Conservation (phyloP, 2,113 vertebrate genomes). For the Machaerirhynchus nigripectus region DNA sequence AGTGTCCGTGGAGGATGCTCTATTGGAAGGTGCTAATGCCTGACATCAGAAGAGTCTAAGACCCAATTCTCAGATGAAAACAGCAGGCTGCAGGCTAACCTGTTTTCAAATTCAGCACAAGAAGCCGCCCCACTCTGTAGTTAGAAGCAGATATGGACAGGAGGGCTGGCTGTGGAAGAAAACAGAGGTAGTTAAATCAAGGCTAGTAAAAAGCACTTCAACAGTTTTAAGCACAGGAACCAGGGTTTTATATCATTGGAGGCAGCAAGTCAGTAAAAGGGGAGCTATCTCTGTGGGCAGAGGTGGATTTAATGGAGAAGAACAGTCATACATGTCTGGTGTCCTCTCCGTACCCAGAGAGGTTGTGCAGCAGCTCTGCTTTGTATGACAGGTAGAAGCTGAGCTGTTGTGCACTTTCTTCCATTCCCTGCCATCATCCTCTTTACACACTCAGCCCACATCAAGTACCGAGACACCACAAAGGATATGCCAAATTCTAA, state of each 20-base stretch:
- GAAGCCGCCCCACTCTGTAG: neutral
- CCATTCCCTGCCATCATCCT: neutral
- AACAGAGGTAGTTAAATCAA: neutral
- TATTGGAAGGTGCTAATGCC: neutral
- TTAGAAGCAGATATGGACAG: neutral
- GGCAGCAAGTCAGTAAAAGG: neutral
- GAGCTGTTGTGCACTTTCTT: neutral
- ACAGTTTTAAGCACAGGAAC: neutral
- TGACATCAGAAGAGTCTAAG: neutral
- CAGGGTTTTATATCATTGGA: neutral
- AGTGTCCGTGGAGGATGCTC: neutral
- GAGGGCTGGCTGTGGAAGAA: neutral
- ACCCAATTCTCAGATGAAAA: neutral
- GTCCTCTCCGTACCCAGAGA: rapidly evolving
- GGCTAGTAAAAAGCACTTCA: neutral
- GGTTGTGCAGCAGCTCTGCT: neutral
- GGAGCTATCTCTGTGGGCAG: neutral
- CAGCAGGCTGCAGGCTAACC: neutral
- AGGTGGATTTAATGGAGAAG: neutral
- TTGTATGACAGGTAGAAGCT: rapidly evolving
- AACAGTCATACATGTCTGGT: neutral
- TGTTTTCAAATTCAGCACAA: neutral
- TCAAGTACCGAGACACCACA: neutral
- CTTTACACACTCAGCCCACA: neutral
- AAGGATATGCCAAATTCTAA: neutral